These are phyloP conservation scores for Benitochromis conjunctus DNA, from an alignment of 2,113 vertebrate genomes.

Conservation along the genomic window DNA sequence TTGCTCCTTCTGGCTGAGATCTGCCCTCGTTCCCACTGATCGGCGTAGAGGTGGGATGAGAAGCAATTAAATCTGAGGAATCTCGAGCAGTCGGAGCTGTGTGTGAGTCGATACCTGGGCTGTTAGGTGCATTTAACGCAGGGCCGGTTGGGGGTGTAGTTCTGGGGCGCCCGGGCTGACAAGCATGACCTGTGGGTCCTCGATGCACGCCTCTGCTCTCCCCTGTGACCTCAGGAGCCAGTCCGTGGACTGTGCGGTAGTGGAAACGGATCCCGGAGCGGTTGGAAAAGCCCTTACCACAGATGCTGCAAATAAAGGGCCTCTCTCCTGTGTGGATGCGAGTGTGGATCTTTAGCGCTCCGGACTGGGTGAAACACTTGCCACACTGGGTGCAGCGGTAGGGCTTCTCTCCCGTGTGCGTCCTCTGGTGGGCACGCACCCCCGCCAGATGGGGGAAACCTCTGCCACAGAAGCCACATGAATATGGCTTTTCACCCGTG, in stretches of 20 bases:
- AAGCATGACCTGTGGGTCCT: neutral
- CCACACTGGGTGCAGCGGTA: constrained; percentile 80
- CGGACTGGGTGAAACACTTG: constrained; percentile 80
- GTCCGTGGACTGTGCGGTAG: constrained; percentile 72
- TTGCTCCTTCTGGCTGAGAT: neutral
- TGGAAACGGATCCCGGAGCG: constrained; percentile 77
- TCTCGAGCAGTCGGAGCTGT: neutral
- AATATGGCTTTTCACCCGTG: constrained; percentile 67
- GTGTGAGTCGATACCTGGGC: neutral
- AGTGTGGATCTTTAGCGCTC: constrained; percentile 75
- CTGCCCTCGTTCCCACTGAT: neutral
- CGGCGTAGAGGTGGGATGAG: neutral
- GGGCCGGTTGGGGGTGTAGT: neutral
- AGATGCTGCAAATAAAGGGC: constrained; percentile 74
- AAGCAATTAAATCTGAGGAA: neutral
- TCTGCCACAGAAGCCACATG: constrained; percentile 68
- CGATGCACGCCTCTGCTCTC: neutral
- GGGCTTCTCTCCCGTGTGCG: constrained; percentile 78
- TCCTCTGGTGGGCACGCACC: constrained; percentile 75
- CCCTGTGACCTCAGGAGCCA: constrained; percentile 42
- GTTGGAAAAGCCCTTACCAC: constrained; percentile 78
- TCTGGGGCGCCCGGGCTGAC: constrained; percentile 26
- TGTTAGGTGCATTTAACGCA: neutral
- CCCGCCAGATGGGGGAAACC: constrained; percentile 78
- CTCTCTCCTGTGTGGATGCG: constrained; percentile 74